Evolutionary conservation across 2,888 invertebrate species (phyloP).

Genomic region (Eilema caniola): DNA sequence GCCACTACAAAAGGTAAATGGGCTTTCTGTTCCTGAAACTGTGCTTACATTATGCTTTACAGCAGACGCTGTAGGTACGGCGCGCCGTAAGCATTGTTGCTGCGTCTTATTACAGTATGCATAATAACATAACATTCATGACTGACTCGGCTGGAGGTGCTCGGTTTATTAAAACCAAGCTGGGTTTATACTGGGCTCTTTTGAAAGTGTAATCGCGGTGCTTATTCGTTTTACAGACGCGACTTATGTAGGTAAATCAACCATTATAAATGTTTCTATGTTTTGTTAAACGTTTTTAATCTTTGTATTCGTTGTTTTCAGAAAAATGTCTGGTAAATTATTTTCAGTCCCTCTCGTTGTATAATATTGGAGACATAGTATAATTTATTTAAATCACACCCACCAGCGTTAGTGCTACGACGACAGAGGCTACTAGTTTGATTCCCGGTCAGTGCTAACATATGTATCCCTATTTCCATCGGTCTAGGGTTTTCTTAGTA

Average conservation of each 20-base stretch:
- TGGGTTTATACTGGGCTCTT: constrained; percentile 61
- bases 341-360: too few species aligned
- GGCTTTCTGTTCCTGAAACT: constrained; percentile 76
- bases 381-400: too few species aligned
- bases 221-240: constrained; percentile 62
- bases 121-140: constrained; percentile 76
- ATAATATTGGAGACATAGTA: too few species aligned
- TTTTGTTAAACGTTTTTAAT: background rate
- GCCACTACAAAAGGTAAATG: constrained; percentile 81
- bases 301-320: background rate
- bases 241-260: constrained; percentile 46
- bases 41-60: constrained; percentile 72
- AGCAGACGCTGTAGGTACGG: constrained; percentile 59
- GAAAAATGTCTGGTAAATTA: too few species aligned
- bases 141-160: constrained; percentile 65
- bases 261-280: constrained; percentile 18
- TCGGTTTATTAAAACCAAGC: constrained; percentile 72
- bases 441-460: too few species aligned
- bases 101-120: constrained; percentile 70
- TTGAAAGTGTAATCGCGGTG: constrained; percentile 69
- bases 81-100: constrained; percentile 61
- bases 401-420: too few species aligned
- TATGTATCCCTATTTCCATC: too few species aligned
- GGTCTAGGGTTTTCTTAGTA: too few species aligned
- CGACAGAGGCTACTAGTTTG: too few species aligned